phyloP scores from a whole-genome alignment of 1,140 invertebrate species.

The Drosophila busckii region DNA sequence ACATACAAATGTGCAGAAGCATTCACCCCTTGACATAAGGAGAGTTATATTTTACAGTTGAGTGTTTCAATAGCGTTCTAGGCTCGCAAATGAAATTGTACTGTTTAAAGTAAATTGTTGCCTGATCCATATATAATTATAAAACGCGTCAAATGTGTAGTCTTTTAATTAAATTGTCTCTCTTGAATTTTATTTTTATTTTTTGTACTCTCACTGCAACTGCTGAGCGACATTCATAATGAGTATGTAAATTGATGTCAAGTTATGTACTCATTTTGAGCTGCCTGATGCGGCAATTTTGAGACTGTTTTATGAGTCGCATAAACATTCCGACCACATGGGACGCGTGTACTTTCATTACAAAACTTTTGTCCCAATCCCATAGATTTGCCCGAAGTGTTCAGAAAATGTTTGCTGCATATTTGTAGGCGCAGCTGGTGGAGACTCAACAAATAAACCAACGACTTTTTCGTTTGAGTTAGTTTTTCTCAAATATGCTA shows the following conservation, averaged over 20 bases:
- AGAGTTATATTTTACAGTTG: constrained; percentile 21
- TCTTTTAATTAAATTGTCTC: constrained; percentile 58
- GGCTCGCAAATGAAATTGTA: constrained; percentile 39
- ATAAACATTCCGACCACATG: constrained; percentile 64
- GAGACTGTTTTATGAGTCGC: constrained; percentile 51
- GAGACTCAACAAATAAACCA: constrained; percentile 14
- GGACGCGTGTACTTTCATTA: constrained; percentile 47
- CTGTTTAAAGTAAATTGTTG: constrained; percentile 18
- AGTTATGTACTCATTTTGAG: constrained; percentile 63
- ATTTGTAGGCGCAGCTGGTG: constrained; percentile 26
- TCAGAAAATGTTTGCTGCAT: constrained; percentile 28
- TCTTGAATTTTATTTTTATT: constrained; percentile 20
- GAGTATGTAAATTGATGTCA: constrained; percentile 68
- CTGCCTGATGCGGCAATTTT: constrained; percentile 8
- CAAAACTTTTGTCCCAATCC: constrained; percentile 35
- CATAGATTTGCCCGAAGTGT: constrained; percentile 49
- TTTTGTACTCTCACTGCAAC: constrained; percentile 5
- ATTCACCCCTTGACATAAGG: constrained; percentile 7
- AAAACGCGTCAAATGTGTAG: constrained; percentile 24
- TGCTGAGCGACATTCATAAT: constrained; percentile 51
- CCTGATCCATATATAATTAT: constrained; percentile 7
- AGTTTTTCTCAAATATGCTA: background rate
- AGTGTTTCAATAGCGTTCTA: constrained; percentile 39
- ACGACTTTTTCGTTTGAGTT: background rate
- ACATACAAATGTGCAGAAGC: background rate